Evolutionary conservation across 2,113 vertebrate genomes (phyloP).

Genomic region (Parus major): DNA sequence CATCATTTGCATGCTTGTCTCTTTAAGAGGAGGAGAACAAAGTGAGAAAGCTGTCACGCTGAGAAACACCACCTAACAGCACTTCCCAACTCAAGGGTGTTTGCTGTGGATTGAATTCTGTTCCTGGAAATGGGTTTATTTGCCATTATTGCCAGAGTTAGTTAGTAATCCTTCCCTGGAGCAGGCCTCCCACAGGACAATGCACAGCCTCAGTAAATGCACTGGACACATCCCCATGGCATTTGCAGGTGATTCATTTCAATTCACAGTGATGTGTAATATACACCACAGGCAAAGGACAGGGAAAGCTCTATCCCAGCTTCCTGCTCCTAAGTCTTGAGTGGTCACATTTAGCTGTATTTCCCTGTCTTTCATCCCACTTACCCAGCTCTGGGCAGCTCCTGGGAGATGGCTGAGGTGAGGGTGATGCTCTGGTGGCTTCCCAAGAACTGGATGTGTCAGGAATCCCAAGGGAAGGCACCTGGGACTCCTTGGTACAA

Average conservation of each 20-base stretch:
- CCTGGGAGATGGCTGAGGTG: not conserved
- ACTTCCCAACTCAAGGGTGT: not conserved
- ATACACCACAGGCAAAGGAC: not conserved
- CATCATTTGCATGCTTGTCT: not conserved
- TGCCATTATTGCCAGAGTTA: not conserved
- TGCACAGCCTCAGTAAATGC: not conserved
- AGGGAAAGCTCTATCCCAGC: not conserved
- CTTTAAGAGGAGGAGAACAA: not conserved
- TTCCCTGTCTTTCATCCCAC: not conserved
- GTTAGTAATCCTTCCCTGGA: not conserved
- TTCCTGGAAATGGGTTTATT: not conserved
- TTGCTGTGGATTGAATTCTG: not conserved
- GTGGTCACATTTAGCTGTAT: not conserved
- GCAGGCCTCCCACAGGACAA: not conserved
- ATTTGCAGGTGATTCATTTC: not conserved
- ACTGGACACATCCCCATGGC: not conserved
- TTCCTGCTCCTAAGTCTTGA: not conserved
- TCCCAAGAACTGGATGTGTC: not conserved
- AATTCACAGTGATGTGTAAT: not conserved
- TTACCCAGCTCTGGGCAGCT: not conserved
- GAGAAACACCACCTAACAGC: not conserved
- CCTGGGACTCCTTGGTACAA: accelerated
- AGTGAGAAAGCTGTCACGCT: not conserved
- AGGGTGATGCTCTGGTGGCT: not conserved
- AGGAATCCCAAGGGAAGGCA: not conserved